phyloP scores from a whole-genome alignment of 2,113 vertebrate genomes.

The Scytalopus superciliaris region DNA sequence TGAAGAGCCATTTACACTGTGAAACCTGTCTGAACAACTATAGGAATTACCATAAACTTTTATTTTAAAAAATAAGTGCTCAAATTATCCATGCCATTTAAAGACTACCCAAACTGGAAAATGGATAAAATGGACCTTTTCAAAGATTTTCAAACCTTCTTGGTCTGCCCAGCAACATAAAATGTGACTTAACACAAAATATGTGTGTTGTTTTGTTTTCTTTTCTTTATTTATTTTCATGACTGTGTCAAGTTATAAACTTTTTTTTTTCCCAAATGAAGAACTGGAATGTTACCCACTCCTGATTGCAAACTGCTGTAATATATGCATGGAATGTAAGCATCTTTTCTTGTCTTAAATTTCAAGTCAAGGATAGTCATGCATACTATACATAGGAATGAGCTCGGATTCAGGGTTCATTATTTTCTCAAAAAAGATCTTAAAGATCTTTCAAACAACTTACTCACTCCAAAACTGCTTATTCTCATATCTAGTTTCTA shows the following conservation, averaged over 20 bases:
- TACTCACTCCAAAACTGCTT: background rate
- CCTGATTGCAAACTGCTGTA: background rate
- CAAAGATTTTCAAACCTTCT: background rate
- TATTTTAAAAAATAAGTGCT: background rate
- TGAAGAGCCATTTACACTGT: background rate
- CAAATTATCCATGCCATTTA: background rate
- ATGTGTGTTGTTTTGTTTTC: background rate
- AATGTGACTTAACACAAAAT: background rate
- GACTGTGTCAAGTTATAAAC: background rate
- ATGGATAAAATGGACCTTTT: background rate
- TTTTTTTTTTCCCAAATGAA: background rate
- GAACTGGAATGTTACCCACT: accelerated
- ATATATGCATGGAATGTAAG: background rate
- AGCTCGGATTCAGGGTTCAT: background rate
- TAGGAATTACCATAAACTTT: background rate
- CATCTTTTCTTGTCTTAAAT: background rate
- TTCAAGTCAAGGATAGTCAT: background rate
- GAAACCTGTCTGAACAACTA: background rate
- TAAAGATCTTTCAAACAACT: background rate
- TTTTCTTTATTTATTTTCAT: too few relatives aligned
- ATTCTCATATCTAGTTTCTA: background rate
- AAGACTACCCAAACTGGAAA: background rate
- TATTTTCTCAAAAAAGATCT: background rate
- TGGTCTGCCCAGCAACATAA: background rate
- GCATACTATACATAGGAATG: background rate